Percentiles rank a stretch among this genome's conserved stretches.
Evolutionary conservation across 2,888 invertebrate genomes (phyloP).

Genomic region (Petrolisthes cinctipes): DNA sequence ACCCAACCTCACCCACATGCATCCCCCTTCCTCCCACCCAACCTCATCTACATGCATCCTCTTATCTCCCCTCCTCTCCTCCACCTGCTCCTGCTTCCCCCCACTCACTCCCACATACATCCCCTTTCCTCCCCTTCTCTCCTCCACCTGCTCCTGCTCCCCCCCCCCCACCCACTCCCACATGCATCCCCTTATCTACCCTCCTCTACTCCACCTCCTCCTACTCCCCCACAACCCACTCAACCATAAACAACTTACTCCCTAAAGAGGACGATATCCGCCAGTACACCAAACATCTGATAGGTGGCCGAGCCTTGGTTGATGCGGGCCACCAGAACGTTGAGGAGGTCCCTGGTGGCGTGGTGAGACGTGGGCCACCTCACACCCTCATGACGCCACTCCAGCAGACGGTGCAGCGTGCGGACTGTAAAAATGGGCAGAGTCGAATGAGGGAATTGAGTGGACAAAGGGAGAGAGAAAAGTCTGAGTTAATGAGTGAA

Average conservation of each 20-base stretch:
- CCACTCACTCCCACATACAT: background rate
- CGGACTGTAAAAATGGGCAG: constrained; percentile 68
- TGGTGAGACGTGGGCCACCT: constrained; percentile 69
- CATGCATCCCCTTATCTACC: background rate
- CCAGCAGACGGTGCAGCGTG: constrained; percentile 69
- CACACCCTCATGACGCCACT: constrained; percentile 69
- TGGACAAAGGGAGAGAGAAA: background rate
- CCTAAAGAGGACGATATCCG: constrained; percentile 70
- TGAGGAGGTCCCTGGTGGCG: constrained; percentile 68
- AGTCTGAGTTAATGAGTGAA: background rate
- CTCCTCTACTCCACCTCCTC: background rate
- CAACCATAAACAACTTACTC: constrained; percentile 67
- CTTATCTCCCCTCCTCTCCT: background rate
- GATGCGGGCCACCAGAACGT: constrained; percentile 69
- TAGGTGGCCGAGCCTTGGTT: constrained; percentile 72
- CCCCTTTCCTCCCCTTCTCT: background rate
- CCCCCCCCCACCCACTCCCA: background rate
- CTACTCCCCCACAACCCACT: no score
- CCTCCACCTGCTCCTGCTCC: background rate
- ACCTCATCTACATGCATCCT: background rate
- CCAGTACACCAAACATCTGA: constrained; percentile 71
- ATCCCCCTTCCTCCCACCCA: background rate
- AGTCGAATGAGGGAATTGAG: background rate
- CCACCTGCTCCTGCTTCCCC: background rate
- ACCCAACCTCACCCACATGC: background rate